Conservation (phyloP, 2,888 invertebrate species). For the Eremobia ochroleuca region DNA sequence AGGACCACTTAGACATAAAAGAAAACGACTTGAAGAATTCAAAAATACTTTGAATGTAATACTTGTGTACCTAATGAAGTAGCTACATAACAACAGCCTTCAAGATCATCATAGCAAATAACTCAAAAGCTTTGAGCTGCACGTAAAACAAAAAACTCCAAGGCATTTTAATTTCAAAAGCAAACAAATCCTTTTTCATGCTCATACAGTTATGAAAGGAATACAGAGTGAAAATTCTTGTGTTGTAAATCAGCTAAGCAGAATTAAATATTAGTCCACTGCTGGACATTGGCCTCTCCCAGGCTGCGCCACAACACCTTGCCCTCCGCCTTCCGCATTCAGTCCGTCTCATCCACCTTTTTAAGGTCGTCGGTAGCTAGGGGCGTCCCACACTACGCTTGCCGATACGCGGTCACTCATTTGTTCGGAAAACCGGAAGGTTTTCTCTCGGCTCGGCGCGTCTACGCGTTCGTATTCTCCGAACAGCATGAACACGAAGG, state of each 20-base stretch:
- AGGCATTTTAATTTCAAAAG: slow-evolving; percentile 44
- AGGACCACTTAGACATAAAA: background rate
- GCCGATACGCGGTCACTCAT: too few relatives aligned
- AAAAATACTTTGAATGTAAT: background rate
- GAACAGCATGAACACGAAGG: background rate
- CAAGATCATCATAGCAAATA: slow-evolving; percentile 17
- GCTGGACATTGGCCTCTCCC: too few relatives aligned
- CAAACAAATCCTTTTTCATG: slow-evolving; percentile 49
- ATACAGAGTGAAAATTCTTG: slow-evolving; percentile 14
- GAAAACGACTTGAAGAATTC: background rate
- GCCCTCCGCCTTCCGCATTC: too few relatives aligned
- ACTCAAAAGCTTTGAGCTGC: slow-evolving; percentile 4
- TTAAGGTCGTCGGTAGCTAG: background rate
- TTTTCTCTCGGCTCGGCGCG: too few relatives aligned
- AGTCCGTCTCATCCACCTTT: too few relatives aligned
- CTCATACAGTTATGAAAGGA: slow-evolving; percentile 22
- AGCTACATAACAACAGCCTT: background rate
- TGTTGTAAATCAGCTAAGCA: slow-evolving; percentile 15
- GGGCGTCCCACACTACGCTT: background rate
- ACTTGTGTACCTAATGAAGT: background rate
- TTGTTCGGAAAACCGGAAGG: background rate
- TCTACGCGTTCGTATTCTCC: background rate
- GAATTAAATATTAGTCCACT: slow-evolving; percentile 5
- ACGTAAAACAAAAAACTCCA: slow-evolving; percentile 30
- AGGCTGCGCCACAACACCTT: too few relatives aligned